phyloP scores from a whole-genome alignment of 2,888 invertebrate species.

The Galeopsomyia nigrocyanea region DNA sequence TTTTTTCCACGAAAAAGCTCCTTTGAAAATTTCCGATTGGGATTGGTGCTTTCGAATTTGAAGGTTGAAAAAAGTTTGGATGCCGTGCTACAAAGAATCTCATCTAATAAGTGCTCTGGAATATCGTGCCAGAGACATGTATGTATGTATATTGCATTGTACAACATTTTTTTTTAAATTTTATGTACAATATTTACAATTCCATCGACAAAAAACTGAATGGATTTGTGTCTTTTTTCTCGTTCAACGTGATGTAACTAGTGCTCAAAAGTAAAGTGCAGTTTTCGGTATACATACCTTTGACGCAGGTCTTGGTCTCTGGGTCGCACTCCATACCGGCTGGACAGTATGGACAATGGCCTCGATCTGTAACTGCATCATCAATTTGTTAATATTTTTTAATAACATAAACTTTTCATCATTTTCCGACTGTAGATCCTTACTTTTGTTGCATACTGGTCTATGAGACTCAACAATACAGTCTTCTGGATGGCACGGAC shows the following conservation, averaged over 20 bases:
- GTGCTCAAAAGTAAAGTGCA: constrained; percentile 38
- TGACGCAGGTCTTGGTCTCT: constrained; percentile 84
- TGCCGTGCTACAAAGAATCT: constrained; percentile 21
- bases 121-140: constrained; percentile 18
- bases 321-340: constrained; percentile 84
- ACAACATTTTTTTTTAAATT: constrained; percentile 27
- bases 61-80: constrained; percentile 12
- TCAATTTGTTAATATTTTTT: constrained; percentile 1
- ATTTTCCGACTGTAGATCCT: constrained; percentile 27
- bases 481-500: constrained; percentile 84
- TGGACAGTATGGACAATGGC: constrained; percentile 76
- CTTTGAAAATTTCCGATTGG: neutral
- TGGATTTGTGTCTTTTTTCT: constrained; percentile 6
- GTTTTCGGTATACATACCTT: constrained; percentile 74
- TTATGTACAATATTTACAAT: constrained; percentile 45
- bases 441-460: constrained; percentile 87
- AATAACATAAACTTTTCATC: neutral
- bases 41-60: constrained; percentile 35
- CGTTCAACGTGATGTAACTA: constrained; percentile 7
- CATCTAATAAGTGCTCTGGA: constrained; percentile 26
- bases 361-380: constrained; percentile 40
- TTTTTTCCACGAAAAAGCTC: neutral
- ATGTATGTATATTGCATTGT: constrained; percentile 13
- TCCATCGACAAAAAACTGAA: constrained; percentile 24
- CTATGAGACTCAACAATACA: constrained; percentile 88